A percentile compares a stretch with the other conserved stretches of the same genome.
These are phyloP conservation scores for Xenopus tropicalis DNA, from an alignment of 2,113 vertebrate species.

Conservation along the genomic window UCB_Xtro_10.0 CM004444.2:49587001-49587500, in stretches of 20 bases:
- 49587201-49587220: too few relatives aligned
- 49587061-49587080: too few relatives aligned
- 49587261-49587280: background rate
- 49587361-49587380: slow-evolving; percentile 3
- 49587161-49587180: too few relatives aligned
- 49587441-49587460: slow-evolving; percentile 38
- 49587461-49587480: slow-evolving; percentile 30
- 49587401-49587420: slow-evolving; percentile 32
- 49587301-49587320: background rate
- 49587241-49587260: background rate
- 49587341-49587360: slow-evolving; percentile 11
- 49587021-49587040: too few relatives aligned
- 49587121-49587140: too few relatives aligned
- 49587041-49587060: too few relatives aligned
- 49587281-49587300: background rate
- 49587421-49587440: slow-evolving; percentile 37
- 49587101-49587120: too few relatives aligned
- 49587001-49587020: too few relatives aligned
- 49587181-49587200: too few relatives aligned
- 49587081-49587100: too few relatives aligned
- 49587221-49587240: too few relatives aligned
- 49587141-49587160: too few relatives aligned
- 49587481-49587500: slow-evolving; percentile 30
- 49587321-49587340: background rate
- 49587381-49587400: slow-evolving; percentile 24